These are phyloP conservation scores for Stichopus horrens DNA, from an alignment of 53 echinoderm and acorn worm genomes.

Conservation along the genomic window DNA sequence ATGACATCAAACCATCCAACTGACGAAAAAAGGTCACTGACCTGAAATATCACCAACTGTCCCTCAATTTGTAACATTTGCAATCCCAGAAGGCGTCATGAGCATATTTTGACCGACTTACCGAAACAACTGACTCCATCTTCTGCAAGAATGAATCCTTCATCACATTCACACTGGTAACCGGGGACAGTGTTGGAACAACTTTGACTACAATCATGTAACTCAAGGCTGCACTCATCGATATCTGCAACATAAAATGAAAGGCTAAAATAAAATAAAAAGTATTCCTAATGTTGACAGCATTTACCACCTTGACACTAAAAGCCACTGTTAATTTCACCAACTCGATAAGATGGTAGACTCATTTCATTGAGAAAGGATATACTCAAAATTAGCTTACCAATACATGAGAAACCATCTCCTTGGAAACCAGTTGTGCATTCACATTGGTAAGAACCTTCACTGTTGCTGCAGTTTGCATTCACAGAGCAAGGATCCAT, in stretches of 20 bases:
- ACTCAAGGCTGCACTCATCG: conserved; percentile 30
- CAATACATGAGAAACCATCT: conserved; percentile 40
- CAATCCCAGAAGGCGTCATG: too few relatives aligned
- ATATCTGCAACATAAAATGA: conserved; percentile 15
- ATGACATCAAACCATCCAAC: too few relatives aligned
- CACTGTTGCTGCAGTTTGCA: conserved; percentile 51
- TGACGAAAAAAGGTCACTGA: too few relatives aligned
- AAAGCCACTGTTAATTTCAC: too few relatives aligned
- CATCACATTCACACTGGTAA: conserved; percentile 35
- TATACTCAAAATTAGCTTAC: conserved; percentile 9
- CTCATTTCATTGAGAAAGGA: too few relatives aligned
- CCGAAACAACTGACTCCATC: conserved; percentile 28
- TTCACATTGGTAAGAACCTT: conserved; percentile 46
- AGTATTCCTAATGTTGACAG: too few relatives aligned
- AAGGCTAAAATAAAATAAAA: neutral
- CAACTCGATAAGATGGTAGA: too few relatives aligned
- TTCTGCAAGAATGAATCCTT: conserved; percentile 22
- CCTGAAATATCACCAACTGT: too few relatives aligned
- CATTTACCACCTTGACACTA: too few relatives aligned
- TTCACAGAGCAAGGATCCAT: conserved; percentile 16
- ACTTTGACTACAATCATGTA: conserved; percentile 42
- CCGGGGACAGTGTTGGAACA: conserved; percentile 30
- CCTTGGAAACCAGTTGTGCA: conserved; percentile 52
- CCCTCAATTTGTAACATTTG: too few relatives aligned
- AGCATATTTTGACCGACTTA: neutral